Percentiles rank a stretch among this genome's conserved stretches.
Conservation (phyloP, 2,113 vertebrate genomes). For the Girardinichthys multiradiatus region DNA sequence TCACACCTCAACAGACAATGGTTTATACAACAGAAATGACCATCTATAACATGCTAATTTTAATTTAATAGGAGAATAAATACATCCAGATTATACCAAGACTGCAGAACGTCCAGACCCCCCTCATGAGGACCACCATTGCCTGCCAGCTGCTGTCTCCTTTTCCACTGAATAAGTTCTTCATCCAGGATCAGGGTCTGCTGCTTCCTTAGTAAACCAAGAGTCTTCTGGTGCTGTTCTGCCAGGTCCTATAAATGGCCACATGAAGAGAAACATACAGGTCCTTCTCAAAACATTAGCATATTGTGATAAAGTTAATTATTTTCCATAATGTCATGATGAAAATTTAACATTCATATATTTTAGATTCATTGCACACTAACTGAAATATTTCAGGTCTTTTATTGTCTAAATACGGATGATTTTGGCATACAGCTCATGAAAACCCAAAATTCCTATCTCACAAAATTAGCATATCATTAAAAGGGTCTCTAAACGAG, state of each 20-base stretch:
- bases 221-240: conserved; percentile 91
- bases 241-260: conserved; percentile 81
- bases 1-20: conserved; percentile 84
- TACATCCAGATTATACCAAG: conserved; percentile 73
- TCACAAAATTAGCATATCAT: too few species aligned
- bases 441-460: too few species aligned
- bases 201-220: conserved; percentile 88
- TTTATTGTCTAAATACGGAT: too few species aligned
- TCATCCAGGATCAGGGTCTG: conserved; percentile 91
- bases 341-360: too few species aligned
- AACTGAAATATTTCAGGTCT: too few species aligned
- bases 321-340: too few species aligned
- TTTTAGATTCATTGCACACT: too few species aligned
- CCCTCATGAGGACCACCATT: conserved; percentile 89
- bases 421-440: too few species aligned
- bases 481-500: too few species aligned
- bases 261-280: too few species aligned
- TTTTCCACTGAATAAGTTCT: conserved; percentile 92
- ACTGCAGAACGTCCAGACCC: conserved; percentile 89
- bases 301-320: too few species aligned
- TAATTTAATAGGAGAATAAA: neutral
- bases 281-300: too few species aligned
- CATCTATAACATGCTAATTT: neutral
- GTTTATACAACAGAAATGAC: neutral
- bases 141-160: conserved; percentile 90